phyloP scores from a whole-genome alignment of 2,113 vertebrate species.

The Trogon melanurus region DNA sequence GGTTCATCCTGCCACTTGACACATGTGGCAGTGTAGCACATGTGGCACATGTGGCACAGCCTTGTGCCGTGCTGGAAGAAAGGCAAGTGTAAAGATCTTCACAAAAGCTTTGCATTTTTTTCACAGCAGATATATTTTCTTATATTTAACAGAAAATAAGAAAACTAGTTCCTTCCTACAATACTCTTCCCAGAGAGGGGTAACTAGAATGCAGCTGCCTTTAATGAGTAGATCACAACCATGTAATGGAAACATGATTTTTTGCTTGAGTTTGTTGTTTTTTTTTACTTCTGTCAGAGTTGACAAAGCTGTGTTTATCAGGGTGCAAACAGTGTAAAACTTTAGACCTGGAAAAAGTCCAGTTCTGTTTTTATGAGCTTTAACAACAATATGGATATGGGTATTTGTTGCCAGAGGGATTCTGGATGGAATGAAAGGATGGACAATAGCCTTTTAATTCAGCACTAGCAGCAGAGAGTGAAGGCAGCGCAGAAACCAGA shows the following conservation, averaged over 20 bases:
- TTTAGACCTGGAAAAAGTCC: background rate
- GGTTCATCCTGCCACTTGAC: background rate
- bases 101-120: conserved; percentile 13
- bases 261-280: background rate
- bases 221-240: background rate
- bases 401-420: background rate
- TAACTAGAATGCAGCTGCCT: background rate
- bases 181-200: background rate
- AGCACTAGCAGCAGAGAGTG: background rate
- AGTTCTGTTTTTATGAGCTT: background rate
- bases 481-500: background rate
- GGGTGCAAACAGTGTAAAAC: background rate
- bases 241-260: background rate
- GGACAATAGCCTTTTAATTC: background rate
- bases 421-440: background rate
- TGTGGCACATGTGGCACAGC: too few species aligned
- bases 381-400: background rate
- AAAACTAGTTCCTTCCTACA: background rate
- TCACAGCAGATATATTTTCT: background rate
- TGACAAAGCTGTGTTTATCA: background rate
- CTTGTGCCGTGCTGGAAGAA: background rate
- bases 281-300: background rate
- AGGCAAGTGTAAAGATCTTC: background rate
- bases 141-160: background rate
- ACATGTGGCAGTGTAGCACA: too few species aligned